phyloP scores from a whole-genome alignment of 2,113 vertebrate species.

The Meleagris gallopavo region DNA sequence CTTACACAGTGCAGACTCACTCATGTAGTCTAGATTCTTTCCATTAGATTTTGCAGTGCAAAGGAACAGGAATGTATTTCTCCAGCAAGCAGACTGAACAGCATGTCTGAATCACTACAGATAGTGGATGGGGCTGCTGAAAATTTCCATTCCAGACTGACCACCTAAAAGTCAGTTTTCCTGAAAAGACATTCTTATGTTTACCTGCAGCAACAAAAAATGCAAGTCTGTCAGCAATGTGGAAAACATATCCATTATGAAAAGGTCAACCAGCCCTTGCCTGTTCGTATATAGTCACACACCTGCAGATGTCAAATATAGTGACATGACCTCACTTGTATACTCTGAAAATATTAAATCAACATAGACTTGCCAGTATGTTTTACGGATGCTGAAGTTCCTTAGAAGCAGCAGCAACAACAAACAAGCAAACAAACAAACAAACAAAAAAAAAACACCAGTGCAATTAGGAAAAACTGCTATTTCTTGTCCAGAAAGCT shows the following conservation, averaged over 20 bases:
- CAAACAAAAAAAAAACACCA: not conserved
- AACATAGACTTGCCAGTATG: not conserved
- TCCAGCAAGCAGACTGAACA: not conserved
- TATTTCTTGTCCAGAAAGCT: not conserved
- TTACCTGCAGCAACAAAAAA: not conserved
- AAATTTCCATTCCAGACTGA: not conserved
- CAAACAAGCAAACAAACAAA: not conserved
- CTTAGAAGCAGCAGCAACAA: not conserved
- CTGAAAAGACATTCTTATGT: not conserved
- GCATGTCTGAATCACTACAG: not conserved
- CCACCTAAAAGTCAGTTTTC: not conserved
- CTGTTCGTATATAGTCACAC: not conserved
- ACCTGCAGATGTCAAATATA: rapidly evolving
- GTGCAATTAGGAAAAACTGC: not conserved
- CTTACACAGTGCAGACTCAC: not conserved
- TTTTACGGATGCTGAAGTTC: not conserved
- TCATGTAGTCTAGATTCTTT: not conserved
- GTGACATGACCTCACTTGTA: rapidly evolving
- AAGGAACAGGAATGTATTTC: not conserved
- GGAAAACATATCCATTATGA: not conserved
- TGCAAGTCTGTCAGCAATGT: not conserved
- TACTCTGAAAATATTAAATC: not conserved
- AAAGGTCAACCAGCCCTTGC: not conserved
- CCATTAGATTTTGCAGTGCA: not conserved
- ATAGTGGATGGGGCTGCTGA: not conserved